Base-by-base conservation (phyloP, 2,113 vertebrate species). In the Triplophysa dalaica region DNA sequence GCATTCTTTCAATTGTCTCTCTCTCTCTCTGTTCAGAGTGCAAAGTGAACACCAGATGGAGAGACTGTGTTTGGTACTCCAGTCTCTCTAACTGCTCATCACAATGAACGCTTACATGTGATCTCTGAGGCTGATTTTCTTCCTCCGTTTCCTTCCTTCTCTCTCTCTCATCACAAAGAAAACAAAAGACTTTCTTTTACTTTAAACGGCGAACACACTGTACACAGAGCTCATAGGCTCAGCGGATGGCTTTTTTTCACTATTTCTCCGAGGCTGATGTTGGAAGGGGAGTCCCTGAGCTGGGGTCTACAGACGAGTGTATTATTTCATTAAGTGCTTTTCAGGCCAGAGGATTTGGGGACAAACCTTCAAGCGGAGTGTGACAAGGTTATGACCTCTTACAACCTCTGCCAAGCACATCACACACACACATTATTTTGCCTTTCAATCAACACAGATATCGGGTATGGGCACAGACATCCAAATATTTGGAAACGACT, bases 301-400 rank as follows among this genome's bases (percentile, higher is more conserved):
- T 75, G 86, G 33, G 92, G 92, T 91, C 87, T 88, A 85, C 84
- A 64, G 82, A 41, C 77, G 89, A 92, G 92, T 95, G 93, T 94
- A 97, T 97, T 96, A 96, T 97, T 97, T 97, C 94, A 96, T 97
- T 94, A 95, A 96, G 94, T 95, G 94, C 93, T 95, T 94, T 94
- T 92, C 67, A 89, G 90, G 88, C 91, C 89, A 90, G 90, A 87
- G 17, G 94, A 95, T 94, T 94, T 94, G 89, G 93, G 92, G 92
- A 92, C 92, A 94, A 95, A 96, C 92, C 92, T 93, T 81, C 88
- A 91, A 89, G 92, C 93, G 95, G 94, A 94, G 92, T 94, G 93
- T 93, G 93, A 94, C 94, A 94, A 95, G 96, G 95, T 94, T 94
- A 86, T 2, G 92, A 95, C 95, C 96, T 94, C 92, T 92, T 93